These are phyloP conservation scores for Lynx canadensis DNA, from an alignment of 2,113 vertebrate genomes.

Conservation along the genomic window DNA sequence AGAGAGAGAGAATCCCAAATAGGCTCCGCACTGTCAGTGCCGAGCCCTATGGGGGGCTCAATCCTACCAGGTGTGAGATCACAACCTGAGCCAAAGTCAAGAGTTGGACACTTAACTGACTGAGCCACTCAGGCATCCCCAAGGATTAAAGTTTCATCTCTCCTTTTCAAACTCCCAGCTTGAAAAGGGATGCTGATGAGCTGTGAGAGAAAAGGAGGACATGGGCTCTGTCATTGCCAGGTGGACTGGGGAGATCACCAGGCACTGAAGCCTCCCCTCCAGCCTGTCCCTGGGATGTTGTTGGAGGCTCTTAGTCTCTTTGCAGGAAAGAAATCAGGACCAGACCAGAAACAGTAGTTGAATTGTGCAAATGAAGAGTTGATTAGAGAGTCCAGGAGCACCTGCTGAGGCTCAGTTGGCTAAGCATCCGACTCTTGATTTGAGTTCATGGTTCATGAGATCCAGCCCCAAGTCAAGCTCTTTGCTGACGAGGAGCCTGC, in stretches of 20 bases:
- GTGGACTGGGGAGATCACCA: neutral
- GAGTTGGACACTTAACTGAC: no score
- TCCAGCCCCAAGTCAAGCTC: no score
- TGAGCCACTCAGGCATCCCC: no score
- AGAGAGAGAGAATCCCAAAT: no score
- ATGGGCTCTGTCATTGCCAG: neutral
- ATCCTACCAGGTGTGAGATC: no score
- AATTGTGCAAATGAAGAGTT: neutral
- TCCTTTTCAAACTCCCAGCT: neutral
- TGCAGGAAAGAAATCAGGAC: neutral
- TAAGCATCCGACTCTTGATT: no score
- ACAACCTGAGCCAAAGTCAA: no score
- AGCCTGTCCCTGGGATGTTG: neutral
- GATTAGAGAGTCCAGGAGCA: neutral
- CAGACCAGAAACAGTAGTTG: neutral
- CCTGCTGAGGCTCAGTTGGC: no score
- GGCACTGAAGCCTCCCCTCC: neutral
- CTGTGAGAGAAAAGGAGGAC: neutral
- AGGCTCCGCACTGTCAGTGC: no score
- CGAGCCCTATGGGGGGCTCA: no score
- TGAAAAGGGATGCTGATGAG: neutral
- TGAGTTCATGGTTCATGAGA: no score
- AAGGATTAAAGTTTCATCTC: neutral
- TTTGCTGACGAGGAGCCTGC: no score
- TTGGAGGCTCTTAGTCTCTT: neutral